Evolutionary conservation across 2,888 invertebrate species (phyloP).

Genomic region (Calliphora vomitoria): DNA sequence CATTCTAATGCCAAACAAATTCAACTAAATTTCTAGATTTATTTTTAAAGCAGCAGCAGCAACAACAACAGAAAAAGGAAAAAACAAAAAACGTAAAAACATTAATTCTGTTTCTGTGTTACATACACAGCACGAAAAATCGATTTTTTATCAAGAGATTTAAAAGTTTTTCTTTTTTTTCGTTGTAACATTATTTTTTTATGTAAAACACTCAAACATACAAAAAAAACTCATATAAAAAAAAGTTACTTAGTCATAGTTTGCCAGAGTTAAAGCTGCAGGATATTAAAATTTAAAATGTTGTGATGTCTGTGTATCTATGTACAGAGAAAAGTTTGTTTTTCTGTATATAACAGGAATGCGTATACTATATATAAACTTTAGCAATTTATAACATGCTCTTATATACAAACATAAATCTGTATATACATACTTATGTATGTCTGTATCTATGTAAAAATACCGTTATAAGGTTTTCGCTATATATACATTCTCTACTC

Average conservation of each 20-base stretch:
- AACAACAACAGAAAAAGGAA: background rate
- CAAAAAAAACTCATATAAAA: background rate
- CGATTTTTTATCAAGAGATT: conserved; percentile 63
- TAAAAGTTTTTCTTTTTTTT: conserved; percentile 34
- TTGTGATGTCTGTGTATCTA: conserved; percentile 38
- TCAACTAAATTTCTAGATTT: conserved; percentile 39
- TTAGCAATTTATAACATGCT: conserved; percentile 35
- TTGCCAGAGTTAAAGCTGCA: conserved; percentile 51
- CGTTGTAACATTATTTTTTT: conserved; percentile 19
- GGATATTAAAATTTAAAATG: conserved; percentile 56
- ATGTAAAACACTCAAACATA: conserved; percentile 7
- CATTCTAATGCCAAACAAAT: conserved; percentile 42
- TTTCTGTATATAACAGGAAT: background rate
- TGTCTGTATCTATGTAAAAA: background rate
- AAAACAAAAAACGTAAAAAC: conserved; percentile 28
- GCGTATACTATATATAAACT: background rate
- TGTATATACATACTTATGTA: background rate
- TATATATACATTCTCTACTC: background rate
- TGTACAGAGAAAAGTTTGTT: background rate
- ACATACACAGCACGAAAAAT: conserved; percentile 52
- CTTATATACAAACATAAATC: conserved; percentile 8
- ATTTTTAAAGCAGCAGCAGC: conserved; percentile 45
- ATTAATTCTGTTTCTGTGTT: conserved; percentile 56
- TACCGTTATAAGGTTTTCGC: conserved; percentile 25
- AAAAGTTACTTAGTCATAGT: conserved; percentile 44